Evolutionary conservation across 2,888 invertebrate genomes (phyloP).

Genomic region (Cephus nigrinus): DNA sequence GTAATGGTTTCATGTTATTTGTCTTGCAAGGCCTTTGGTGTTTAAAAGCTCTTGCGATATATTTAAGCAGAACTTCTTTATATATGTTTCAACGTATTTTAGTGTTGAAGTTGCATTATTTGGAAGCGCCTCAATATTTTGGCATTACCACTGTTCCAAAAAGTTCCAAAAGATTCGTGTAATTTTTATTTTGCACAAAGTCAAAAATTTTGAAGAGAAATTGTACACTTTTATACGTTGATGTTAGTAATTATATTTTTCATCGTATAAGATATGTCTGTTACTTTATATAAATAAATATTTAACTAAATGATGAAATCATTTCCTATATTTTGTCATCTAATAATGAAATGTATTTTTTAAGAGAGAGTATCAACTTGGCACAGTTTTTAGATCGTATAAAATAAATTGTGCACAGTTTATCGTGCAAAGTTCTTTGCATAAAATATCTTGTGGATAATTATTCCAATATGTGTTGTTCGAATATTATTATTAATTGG

Average conservation of each 20-base stretch:
- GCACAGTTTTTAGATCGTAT: neutral
- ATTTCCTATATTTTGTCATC: neutral
- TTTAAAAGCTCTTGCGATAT: too few species aligned
- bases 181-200: too few species aligned
- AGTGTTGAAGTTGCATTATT: neutral
- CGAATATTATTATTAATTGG: too few species aligned
- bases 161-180: neutral
- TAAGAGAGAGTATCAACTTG: neutral
- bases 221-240: neutral
- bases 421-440: neutral
- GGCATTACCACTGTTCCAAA: neutral
- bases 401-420: neutral
- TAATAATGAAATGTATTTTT: neutral
- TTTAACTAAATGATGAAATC: neutral
- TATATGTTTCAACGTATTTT: neutral
- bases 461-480: too few species aligned
- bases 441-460: neutral
- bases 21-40: too few species aligned
- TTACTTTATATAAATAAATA: conserved; percentile 14
- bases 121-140: neutral
- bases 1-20: neutral
- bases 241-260: neutral
- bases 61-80: neutral
- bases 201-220: neutral
- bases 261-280: conserved; percentile 18